phyloP scores from a whole-genome alignment of 1,140 invertebrate species.

The Bemisia tabaci region DNA sequence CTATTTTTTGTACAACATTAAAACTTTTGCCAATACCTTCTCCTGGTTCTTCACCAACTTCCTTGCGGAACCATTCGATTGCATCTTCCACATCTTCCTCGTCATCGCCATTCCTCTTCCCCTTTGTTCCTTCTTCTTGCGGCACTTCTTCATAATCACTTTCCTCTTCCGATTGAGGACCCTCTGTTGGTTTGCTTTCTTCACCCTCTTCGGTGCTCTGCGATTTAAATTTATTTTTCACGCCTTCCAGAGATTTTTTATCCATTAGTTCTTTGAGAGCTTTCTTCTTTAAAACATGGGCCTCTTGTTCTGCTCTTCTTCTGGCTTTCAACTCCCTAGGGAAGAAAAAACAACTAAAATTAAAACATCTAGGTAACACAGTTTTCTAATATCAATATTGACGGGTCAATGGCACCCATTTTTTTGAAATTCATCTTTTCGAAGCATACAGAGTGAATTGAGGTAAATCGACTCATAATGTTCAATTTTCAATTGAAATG shows the following conservation, averaged over 20 bases:
- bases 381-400: too few relatives aligned
- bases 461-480: too few relatives aligned
- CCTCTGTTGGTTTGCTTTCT: slow-evolving; percentile 7
- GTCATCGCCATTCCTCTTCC: slow-evolving; percentile 11
- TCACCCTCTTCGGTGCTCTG: slow-evolving; percentile 20
- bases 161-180: slow-evolving; percentile 7
- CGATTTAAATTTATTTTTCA: slow-evolving; percentile 30
- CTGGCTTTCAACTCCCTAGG: slow-evolving; percentile 54
- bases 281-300: slow-evolving; percentile 52
- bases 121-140: slow-evolving; percentile 16
- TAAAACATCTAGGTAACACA: too few relatives aligned
- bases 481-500: too few relatives aligned
- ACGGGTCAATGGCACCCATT: too few relatives aligned
- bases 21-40: too few relatives aligned
- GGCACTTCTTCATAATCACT: slow-evolving; percentile 33
- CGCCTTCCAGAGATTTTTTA: slow-evolving; percentile 29
- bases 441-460: too few relatives aligned
- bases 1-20: too few relatives aligned
- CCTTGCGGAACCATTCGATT: slow-evolving; percentile 65
- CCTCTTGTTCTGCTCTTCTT: slow-evolving; percentile 48
- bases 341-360: slow-evolving; percentile 12
- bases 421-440: too few relatives aligned
- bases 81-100: slow-evolving; percentile 51
- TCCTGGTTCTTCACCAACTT: slow-evolving; percentile 76
- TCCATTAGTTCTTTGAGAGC: slow-evolving; percentile 30